A percentile compares a stretch with the other conserved stretches of the same genome.
Evolutionary conservation across 2,888 invertebrate species (phyloP).

Genomic region (Blastobasis adustella): DNA sequence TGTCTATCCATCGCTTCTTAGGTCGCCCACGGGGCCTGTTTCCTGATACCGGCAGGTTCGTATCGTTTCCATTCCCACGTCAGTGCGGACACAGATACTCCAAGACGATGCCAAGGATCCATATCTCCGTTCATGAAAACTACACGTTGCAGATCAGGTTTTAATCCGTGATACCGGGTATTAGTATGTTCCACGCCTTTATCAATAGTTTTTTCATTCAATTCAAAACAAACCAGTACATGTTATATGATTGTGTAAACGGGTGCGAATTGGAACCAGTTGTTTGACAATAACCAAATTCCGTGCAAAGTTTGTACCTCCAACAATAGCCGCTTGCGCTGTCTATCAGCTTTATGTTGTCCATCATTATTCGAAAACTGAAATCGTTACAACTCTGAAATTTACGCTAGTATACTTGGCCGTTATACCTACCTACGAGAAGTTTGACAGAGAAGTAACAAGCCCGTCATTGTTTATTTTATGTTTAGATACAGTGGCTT

Average conservation of each 20-base stretch:
- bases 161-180: constrained; percentile 57
- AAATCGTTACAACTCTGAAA: constrained; percentile 35
- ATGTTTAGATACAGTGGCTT: constrained; percentile 31
- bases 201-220: constrained; percentile 43
- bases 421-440: constrained; percentile 19
- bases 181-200: constrained; percentile 55
- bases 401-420: constrained; percentile 25
- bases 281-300: constrained; percentile 84
- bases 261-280: constrained; percentile 72
- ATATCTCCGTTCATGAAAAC: constrained; percentile 75
- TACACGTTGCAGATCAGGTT: constrained; percentile 67
- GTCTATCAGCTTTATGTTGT: constrained; percentile 27
- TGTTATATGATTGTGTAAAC: constrained; percentile 63
- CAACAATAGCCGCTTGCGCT: constrained; percentile 65
- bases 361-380: constrained; percentile 42
- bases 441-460: constrained; percentile 15
- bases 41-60: no score
- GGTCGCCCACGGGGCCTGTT: no score
- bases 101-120: constrained; percentile 75
- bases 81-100: constrained; percentile 49
- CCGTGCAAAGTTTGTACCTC: constrained; percentile 85
- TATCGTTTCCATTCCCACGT: constrained; percentile 38
- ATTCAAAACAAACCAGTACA: constrained; percentile 61
- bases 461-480: constrained; percentile 14
- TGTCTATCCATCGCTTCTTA: no score